These are phyloP conservation scores for Mythimna impura DNA, from an alignment of 2,888 invertebrate species.

Conservation along the genomic window DNA sequence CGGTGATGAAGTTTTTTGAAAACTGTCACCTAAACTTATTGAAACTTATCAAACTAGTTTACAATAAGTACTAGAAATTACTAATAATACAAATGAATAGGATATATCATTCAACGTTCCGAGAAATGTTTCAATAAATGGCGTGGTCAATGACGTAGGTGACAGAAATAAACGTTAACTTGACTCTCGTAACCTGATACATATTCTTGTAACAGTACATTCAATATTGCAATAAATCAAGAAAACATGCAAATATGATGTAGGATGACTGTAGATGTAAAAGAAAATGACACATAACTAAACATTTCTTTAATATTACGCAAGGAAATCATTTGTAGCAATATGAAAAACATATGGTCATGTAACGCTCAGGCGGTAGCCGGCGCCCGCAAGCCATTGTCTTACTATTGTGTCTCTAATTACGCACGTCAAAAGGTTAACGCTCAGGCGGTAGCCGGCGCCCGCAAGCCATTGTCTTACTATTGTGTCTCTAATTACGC, in stretches of 20 bases:
- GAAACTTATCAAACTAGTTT: neutral
- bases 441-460: too few species aligned
- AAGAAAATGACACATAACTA: constrained; percentile 23
- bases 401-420: too few species aligned
- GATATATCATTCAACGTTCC: constrained; percentile 24
- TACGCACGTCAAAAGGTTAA: too few species aligned
- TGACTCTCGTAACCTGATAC: constrained; percentile 32
- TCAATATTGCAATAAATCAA: constrained; percentile 11
- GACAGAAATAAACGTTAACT: constrained; percentile 34
- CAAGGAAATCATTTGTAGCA: neutral
- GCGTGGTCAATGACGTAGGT: constrained; percentile 40
- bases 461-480: too few species aligned
- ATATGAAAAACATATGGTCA: constrained; percentile 15
- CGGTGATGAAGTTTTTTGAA: too few species aligned
- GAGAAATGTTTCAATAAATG: constrained; percentile 31
- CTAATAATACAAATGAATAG: constrained; percentile 31
- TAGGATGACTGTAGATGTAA: constrained; percentile 5
- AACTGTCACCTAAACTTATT: too few species aligned
- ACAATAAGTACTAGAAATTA: constrained; percentile 1
- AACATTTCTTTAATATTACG: constrained; percentile 14
- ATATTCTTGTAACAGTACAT: constrained; percentile 4
- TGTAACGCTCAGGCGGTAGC: too few species aligned
- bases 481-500: too few species aligned
- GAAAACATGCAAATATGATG: constrained; percentile 18
- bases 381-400: too few species aligned